Evolutionary conservation across 2,888 invertebrate species (phyloP), one percentile per base, ranked within the genome.

Genomic region (Athrips mouffetella): DNA sequence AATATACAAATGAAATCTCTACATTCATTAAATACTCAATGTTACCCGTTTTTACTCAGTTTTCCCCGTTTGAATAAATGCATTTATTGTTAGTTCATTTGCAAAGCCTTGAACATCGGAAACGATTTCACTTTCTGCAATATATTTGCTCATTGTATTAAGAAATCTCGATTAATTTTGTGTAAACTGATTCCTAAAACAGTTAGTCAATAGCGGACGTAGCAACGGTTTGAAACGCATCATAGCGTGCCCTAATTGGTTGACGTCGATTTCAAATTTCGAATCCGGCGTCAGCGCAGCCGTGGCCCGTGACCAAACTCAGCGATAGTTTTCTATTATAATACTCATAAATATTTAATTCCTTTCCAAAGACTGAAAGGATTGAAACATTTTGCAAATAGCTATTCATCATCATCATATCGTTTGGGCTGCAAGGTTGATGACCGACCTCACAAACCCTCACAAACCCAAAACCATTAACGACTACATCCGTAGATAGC

Each of bases 181-280:
- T 31, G 20, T n/a, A 33, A 31, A 45, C n/a, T n/a, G n/a, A 31
- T 31, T 29, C 7, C 20, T 20, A 11, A 27, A 31, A 39, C 23
- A n/a, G 46, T 62, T 55, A 51, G 54, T 58, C 55, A 65, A 67
- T 57, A 62, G 45, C 65, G 67, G 65, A 66, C 54, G 62, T 52
- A 53, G 54, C 58, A 52, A 39, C 64, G 55, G 61, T 62, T 63
- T 61, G 73, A 62, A 66, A 76, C 77, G 83, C 77, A 67, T 72
- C 76, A 76, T 67, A 66, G 73, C 65, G 47, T 64, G 62, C 64
- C 56, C 61, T 77, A 79, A 80, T 78, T 69, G 70, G 63, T 53
- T 66, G 63, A 69, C 72, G 73, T 75, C 76, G 73, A 76, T 75
- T 76, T 76, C 71, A 60, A 76, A 76, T 75, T 76, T 76, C 71